Conservation (phyloP, 1,140 invertebrate species). For the Globodera rostochiensis region DNA sequence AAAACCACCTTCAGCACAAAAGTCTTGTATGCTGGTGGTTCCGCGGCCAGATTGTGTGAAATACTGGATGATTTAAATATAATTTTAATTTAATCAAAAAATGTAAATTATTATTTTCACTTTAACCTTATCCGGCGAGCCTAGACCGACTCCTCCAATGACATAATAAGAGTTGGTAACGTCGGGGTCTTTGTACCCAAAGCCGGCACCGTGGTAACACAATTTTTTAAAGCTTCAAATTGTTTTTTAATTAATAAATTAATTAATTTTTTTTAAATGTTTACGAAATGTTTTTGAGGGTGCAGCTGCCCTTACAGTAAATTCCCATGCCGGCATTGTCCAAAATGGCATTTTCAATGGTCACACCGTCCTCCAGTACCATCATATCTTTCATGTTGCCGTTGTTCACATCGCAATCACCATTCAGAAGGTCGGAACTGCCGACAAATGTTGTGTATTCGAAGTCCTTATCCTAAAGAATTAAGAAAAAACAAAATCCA, state of each 20-base stretch:
- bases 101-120: not conserved
- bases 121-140: not conserved
- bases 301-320: slow-evolving; percentile 24
- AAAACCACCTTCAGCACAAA: not conserved
- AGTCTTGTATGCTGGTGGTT: not conserved
- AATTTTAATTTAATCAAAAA: not conserved
- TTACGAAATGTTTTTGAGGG: slow-evolving; percentile 22
- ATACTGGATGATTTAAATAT: not conserved
- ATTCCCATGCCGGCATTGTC: slow-evolving; percentile 12
- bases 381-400: slow-evolving; percentile 5
- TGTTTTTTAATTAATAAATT: not conserved
- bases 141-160: not conserved
- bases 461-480: not conserved
- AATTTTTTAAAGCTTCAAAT: not conserved
- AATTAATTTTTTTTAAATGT: not conserved
- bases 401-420: not conserved
- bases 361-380: slow-evolving; percentile 11
- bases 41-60: not conserved
- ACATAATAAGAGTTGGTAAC: not conserved
- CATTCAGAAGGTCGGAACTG: not conserved
- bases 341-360: slow-evolving; percentile 16
- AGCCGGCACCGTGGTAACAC: not conserved
- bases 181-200: not conserved
- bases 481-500: not conserved
- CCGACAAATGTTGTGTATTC: not conserved